Evolutionary conservation across 53 echinoderm and acorn worm species (phyloP), one percentile per base, ranked within the genome.

Genomic region (Mesocentrotus franciscanus): DNA sequence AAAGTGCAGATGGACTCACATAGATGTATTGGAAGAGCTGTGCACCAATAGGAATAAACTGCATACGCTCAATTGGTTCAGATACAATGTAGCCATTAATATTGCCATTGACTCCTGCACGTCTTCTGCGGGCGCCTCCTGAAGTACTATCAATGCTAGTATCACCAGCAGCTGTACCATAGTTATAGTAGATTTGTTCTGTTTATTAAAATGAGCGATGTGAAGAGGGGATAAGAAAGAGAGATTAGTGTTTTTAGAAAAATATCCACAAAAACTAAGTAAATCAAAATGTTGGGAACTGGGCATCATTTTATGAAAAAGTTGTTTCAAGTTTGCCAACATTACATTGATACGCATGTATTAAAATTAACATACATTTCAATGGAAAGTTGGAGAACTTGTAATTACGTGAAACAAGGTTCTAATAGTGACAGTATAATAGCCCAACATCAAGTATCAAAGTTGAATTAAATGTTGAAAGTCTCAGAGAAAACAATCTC

Each of bases 131-230:
- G 32, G 59, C 15, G 20, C 20, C 16, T 16, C 78, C 81, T 22
- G 81, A 2, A 30, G 93, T 56, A 17, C 61, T 18, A 9, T 14
- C 20, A n/a, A 93, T 61, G 3, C 9, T 36, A 16, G 30, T 22
- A 61, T 93, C 93, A 29, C 81, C 61, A 16, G 61, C 60, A 29
- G 81, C 60, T 27, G 32, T 8, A 16, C 93, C 93, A 76, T 79
- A 93, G 79, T 32, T 20, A 61, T 58, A 93, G 81, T 93, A 93
- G 60, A 93, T 83, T 60, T 56, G 93, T 10, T 60, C 93, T 93
- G 92, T 35, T 87, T 29, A 85, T 85, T 81, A 57, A 4, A 11
- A 29, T 20, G 27, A 57, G 27, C 13, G 66, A 22, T 66, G 66
- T 66, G 49, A 20, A 18, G 27, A 60, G 29, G 15, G 22, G 35